A percentile compares a stretch with the other conserved stretches of the same genome.
phyloP scores from a whole-genome alignment of 2,113 vertebrate species.

The Corythoichthys intestinalis region DNA sequence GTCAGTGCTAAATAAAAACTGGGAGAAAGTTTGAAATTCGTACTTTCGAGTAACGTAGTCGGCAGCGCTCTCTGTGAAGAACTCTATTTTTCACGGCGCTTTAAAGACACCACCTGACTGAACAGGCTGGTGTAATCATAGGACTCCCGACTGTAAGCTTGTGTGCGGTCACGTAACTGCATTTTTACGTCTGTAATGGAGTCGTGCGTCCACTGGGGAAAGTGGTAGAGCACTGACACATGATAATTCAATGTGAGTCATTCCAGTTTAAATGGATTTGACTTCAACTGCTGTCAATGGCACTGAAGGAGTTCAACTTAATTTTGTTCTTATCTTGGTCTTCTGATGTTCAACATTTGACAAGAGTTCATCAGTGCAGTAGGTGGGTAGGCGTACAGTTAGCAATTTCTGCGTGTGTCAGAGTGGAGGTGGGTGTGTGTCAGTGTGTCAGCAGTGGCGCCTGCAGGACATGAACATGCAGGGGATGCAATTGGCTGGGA shows the following conservation, averaged over 20 bases:
- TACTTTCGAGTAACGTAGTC: no score
- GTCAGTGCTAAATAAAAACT: no score
- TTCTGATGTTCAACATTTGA: slow-evolving; percentile 44
- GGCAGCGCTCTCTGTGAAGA: no score
- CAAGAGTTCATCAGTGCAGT: slow-evolving; percentile 26
- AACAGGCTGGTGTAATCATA: no score
- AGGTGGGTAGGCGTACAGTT: slow-evolving; percentile 29
- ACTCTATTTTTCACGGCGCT: no score
- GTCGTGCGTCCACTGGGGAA: not conserved
- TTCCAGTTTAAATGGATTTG: no score
- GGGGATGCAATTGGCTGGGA: slow-evolving; percentile 36
- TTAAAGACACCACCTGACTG: no score
- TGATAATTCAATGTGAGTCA: no score
- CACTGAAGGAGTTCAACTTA: slow-evolving; percentile 13
- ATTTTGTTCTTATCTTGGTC: slow-evolving; percentile 37
- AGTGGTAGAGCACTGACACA: no score
- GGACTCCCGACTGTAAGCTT: no score
- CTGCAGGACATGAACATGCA: slow-evolving; percentile 42
- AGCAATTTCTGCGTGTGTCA: slow-evolving; percentile 38
- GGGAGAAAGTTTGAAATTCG: no score
- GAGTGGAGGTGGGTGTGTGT: slow-evolving; percentile 56
- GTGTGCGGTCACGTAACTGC: no score
- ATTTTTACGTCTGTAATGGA: not conserved
- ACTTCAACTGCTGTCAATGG: slow-evolving; percentile 20
- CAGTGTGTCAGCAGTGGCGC: slow-evolving; percentile 51